Percentiles rank a stretch among this genome's conserved stretches.
phyloP scores from a whole-genome alignment of 2,797 vertebrate genomes.

The Aulostomus chinensis region DNA sequence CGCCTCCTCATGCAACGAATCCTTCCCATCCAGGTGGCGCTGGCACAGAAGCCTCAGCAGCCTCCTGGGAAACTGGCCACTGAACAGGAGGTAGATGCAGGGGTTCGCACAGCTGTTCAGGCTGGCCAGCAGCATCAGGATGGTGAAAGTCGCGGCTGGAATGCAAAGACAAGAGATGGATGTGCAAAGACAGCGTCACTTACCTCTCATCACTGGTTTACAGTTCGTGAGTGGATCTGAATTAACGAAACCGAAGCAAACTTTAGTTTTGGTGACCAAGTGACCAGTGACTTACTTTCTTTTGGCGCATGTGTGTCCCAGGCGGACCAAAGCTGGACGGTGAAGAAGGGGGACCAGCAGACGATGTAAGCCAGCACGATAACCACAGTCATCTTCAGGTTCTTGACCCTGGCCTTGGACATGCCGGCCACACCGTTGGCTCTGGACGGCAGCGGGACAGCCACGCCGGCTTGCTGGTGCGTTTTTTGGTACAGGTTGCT shows the following conservation, averaged over 20 bases:
- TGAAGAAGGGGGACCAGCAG: conserved; percentile 77
- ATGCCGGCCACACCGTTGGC: conserved; percentile 65
- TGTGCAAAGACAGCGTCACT: too few relatives aligned
- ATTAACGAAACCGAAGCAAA: too few relatives aligned
- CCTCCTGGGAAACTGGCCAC: conserved; percentile 56
- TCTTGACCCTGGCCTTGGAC: conserved; percentile 75
- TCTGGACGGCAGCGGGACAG: conserved; percentile 46
- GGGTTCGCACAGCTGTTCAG: conserved; percentile 78
- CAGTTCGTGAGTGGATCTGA: too few relatives aligned
- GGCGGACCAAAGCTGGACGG: conserved; percentile 76
- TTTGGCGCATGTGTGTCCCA: conserved; percentile 74
- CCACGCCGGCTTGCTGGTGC: conserved; percentile 14
- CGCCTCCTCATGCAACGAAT: conserved; percentile 50
- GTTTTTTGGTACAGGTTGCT: conserved; percentile 67
- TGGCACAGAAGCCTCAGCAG: conserved; percentile 45
- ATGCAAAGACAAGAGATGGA: conserved; percentile 1
- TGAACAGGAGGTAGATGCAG: conserved; percentile 76
- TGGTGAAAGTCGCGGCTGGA: conserved; percentile 73
- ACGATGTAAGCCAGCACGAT: conserved; percentile 71
- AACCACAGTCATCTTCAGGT: conserved; percentile 75
- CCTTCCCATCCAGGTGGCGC: conserved; percentile 14
- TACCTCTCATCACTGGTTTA: too few relatives aligned
- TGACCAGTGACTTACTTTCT: conserved; percentile 60
- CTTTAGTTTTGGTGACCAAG: too few relatives aligned
- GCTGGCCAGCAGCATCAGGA: conserved; percentile 77